Percentiles rank a stretch among this genome's conserved stretches.
These are phyloP conservation scores for Paramacrobiotus metropolitanus DNA, from an alignment of 1,140 invertebrate genomes.

Conservation along the genomic window DNA sequence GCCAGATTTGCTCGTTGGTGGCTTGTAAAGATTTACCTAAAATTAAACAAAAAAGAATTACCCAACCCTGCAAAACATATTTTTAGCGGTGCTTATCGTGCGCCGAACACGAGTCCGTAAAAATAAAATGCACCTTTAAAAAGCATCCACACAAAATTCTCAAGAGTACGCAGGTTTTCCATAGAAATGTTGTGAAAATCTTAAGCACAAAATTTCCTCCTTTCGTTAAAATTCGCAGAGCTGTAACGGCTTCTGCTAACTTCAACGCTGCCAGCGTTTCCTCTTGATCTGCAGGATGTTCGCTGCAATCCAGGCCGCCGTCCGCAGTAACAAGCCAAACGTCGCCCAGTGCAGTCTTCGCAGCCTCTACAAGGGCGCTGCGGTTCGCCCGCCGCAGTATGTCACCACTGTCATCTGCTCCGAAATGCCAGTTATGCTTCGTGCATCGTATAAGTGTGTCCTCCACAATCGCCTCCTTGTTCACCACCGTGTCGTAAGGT, in stretches of 20 bases:
- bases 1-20: conserved; percentile 65
- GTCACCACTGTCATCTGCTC: conserved; percentile 55
- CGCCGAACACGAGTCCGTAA: too few species aligned
- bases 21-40: conserved; percentile 45
- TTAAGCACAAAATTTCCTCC: conserved; percentile 65
- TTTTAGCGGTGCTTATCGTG: background rate
- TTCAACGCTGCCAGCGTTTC: conserved; percentile 43
- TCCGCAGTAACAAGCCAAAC: conserved; percentile 50
- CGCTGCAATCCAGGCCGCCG: conserved; percentile 67
- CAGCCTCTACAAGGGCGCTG: conserved; percentile 28
- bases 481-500: conserved; percentile 61
- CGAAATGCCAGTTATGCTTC: conserved; percentile 56
- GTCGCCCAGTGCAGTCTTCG: conserved; percentile 16
- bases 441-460: conserved; percentile 59
- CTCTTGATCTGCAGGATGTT: conserved; percentile 63
- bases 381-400: conserved; percentile 42
- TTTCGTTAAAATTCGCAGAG: conserved; percentile 38
- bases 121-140: background rate
- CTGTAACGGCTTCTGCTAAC: conserved; percentile 52
- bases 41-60: too few species aligned
- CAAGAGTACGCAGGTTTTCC: background rate
- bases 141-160: background rate
- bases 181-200: conserved; percentile 56
- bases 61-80: background rate
- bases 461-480: conserved; percentile 47